These are phyloP conservation scores for Phania funesta DNA, from an alignment of 2,888 invertebrate genomes.

Conservation along the genomic window DNA sequence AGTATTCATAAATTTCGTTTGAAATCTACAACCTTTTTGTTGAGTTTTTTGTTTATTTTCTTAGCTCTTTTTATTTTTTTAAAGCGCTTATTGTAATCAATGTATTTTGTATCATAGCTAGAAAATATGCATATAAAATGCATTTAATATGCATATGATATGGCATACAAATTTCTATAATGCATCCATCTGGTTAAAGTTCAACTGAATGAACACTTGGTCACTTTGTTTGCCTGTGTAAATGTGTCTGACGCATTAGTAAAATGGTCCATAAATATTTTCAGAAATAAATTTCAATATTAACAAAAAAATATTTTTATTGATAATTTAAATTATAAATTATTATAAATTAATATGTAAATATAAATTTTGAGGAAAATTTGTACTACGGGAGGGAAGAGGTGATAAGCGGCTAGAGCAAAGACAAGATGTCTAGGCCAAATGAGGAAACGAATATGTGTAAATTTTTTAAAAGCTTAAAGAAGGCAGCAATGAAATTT, in stretches of 20 bases:
- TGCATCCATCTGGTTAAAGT: conserved; percentile 58
- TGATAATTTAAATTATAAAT: too few relatives aligned
- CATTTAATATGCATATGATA: conserved; percentile 50
- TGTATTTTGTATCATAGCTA: conserved; percentile 13
- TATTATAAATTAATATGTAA: too few relatives aligned
- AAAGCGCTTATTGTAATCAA: conserved; percentile 36
- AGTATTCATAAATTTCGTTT: conserved; percentile 61
- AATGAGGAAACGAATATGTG: too few relatives aligned
- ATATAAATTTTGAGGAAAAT: too few relatives aligned
- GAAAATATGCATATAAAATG: conserved; percentile 54
- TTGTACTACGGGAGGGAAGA: too few relatives aligned
- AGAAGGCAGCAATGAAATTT: too few relatives aligned
- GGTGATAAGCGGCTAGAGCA: too few relatives aligned
- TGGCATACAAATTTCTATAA: conserved; percentile 28
- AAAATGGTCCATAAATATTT: conserved; percentile 25
- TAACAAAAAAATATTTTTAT: background rate
- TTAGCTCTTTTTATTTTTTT: background rate
- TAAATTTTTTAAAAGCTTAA: too few relatives aligned
- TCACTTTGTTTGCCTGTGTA: background rate
- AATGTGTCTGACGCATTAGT: background rate
- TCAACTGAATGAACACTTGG: conserved; percentile 50
- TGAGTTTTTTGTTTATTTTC: background rate
- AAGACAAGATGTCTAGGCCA: too few relatives aligned
- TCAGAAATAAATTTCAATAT: conserved; percentile 17
- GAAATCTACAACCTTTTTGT: conserved; percentile 17